phyloP scores from a whole-genome alignment of 2,888 invertebrate genomes.

The Lutraria lutraria region DNA sequence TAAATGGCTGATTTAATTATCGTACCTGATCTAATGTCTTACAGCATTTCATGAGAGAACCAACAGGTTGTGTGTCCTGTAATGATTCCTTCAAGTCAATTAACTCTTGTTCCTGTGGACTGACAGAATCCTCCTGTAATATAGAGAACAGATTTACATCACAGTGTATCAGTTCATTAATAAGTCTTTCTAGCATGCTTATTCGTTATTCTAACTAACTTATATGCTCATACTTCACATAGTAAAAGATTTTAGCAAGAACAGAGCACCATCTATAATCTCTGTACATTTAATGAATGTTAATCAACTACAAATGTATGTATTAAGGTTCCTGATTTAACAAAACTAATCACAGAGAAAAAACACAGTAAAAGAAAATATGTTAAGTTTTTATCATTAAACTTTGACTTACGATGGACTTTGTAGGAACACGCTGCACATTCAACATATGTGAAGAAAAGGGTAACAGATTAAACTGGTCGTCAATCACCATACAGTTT shows the following conservation, averaged over 20 bases:
- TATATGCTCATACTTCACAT: background rate
- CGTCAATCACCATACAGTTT: slow-evolving; percentile 97
- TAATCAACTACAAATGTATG: no score
- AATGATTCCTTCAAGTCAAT: slow-evolving; percentile 93
- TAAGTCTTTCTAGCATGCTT: background rate
- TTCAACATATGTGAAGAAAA: slow-evolving; percentile 95
- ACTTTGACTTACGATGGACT: slow-evolving; percentile 77
- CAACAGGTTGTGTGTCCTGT: slow-evolving; percentile 96
- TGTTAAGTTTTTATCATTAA: no score
- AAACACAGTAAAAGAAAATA: no score
- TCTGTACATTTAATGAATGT: no score
- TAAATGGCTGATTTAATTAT: background rate
- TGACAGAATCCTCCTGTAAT: slow-evolving; percentile 77
- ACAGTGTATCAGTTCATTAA: background rate
- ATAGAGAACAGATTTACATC: background rate
- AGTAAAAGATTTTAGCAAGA: no score
- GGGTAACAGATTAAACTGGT: slow-evolving; percentile 96
- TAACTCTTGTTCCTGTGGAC: slow-evolving; percentile 89
- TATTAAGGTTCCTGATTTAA: no score
- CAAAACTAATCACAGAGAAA: no score
- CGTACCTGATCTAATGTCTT: slow-evolving; percentile 95
- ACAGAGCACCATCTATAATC: no score
- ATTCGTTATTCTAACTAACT: background rate
- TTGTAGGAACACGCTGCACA: slow-evolving; percentile 90
- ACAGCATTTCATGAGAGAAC: slow-evolving; percentile 94